Evolutionary conservation across 2,113 vertebrate genomes (phyloP).

Genomic region (Stictonetta naevosa): DNA sequence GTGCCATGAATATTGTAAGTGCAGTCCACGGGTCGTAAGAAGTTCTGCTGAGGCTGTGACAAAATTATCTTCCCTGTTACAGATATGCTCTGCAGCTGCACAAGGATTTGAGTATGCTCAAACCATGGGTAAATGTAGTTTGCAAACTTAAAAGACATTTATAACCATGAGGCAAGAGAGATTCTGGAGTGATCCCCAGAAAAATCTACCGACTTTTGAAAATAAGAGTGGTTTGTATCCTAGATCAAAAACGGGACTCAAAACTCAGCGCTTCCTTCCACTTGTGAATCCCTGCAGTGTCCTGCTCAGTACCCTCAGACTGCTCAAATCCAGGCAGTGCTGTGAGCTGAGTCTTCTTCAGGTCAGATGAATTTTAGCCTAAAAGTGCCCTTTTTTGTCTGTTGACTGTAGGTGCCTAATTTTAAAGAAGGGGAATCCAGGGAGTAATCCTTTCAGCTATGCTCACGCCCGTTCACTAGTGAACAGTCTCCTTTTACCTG

Average conservation of each 20-base stretch:
- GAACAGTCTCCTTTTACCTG: background rate
- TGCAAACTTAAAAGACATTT: background rate
- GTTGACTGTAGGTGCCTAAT: background rate
- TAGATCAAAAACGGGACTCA: background rate
- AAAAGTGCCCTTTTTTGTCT: background rate
- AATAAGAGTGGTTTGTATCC: background rate
- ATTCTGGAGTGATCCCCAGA: background rate
- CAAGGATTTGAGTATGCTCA: background rate
- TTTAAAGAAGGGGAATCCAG: background rate
- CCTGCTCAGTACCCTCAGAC: background rate
- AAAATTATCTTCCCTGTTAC: background rate
- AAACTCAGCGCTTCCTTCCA: background rate
- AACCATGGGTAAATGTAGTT: background rate
- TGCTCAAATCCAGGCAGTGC: background rate
- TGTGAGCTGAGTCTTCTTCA: background rate
- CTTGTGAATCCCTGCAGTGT: background rate
- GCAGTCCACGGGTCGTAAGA: background rate
- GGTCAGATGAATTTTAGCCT: background rate
- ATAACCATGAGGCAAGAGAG: background rate
- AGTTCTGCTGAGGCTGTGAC: background rate
- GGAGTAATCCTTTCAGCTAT: background rate
- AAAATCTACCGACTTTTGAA: background rate
- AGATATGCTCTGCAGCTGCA: accelerated
- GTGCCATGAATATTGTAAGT: accelerated
- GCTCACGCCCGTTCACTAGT: accelerated